These are phyloP conservation scores for Pyrrhia umbra DNA, from an alignment of 2,888 invertebrate species.

Conservation along the genomic window DNA sequence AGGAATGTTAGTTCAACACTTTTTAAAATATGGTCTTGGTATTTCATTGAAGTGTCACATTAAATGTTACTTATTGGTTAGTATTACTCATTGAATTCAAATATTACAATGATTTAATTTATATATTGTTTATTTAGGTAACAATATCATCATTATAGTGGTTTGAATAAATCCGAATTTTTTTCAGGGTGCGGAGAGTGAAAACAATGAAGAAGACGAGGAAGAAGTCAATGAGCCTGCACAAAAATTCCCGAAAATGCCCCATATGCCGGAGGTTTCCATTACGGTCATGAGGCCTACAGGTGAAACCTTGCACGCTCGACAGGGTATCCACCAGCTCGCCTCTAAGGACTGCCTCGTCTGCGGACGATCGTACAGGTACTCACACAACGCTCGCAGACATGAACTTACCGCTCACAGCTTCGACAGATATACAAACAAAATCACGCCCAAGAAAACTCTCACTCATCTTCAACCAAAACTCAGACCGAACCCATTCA, in stretches of 20 bases:
- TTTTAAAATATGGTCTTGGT: background rate
- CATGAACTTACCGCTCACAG: slow-evolving; percentile 87
- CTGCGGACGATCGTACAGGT: slow-evolving; percentile 86
- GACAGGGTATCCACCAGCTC: slow-evolving; percentile 87
- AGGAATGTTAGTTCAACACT: background rate
- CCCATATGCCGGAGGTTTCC: slow-evolving; percentile 86
- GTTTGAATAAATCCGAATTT: slow-evolving; percentile 13
- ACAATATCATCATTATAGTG: background rate
- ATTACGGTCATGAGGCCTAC: slow-evolving; percentile 87
- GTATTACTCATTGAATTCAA: background rate
- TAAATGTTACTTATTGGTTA: slow-evolving; percentile 14
- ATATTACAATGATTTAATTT: no score
- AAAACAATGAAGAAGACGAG: slow-evolving; percentile 83
- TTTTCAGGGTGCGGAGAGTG: slow-evolving; percentile 85
- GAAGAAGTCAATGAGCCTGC: slow-evolving; percentile 72
- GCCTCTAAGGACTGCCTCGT: slow-evolving; percentile 88
- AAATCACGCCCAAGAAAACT: slow-evolving; percentile 77
- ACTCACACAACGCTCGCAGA: slow-evolving; percentile 88
- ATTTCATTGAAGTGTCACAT: slow-evolving; percentile 50
- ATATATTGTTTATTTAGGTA: background rate
- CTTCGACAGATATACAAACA: slow-evolving; percentile 88
- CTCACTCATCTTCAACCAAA: slow-evolving; percentile 80
- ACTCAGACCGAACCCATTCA: slow-evolving; percentile 87
- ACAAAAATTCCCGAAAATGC: slow-evolving; percentile 71
- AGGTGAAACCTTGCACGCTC: slow-evolving; percentile 83